These are phyloP conservation scores for Erpornis zantholeuca DNA, from an alignment of 2,113 vertebrate genomes.

Conservation along the genomic window DNA sequence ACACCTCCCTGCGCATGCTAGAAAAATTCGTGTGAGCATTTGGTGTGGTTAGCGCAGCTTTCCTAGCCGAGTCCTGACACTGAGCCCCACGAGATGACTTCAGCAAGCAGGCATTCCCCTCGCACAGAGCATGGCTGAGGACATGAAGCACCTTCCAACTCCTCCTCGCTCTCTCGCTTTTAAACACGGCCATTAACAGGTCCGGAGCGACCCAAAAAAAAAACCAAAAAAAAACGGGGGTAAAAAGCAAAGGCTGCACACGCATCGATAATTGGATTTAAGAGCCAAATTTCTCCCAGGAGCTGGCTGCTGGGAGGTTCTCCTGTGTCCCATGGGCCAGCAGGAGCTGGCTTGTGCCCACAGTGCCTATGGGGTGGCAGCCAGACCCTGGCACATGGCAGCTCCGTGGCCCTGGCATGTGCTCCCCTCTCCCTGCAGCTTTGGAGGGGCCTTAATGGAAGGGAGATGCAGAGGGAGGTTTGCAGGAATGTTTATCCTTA, in stretches of 20 bases:
- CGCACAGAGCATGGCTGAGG: background rate
- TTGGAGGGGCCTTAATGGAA: background rate
- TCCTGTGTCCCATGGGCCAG: rapidly evolving
- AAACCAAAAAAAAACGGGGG: rapidly evolving
- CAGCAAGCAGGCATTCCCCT: background rate
- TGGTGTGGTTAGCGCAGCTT: background rate
- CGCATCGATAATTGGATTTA: background rate
- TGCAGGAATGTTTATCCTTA: background rate
- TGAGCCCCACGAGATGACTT: background rate
- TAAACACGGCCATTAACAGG: background rate
- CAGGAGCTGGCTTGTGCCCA: rapidly evolving
- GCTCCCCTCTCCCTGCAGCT: background rate
- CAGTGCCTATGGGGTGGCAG: background rate
- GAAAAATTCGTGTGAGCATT: background rate
- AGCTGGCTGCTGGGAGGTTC: background rate
- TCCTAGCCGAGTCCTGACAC: background rate
- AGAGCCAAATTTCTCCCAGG: background rate
- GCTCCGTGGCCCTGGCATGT: background rate
- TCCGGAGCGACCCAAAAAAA: background rate
- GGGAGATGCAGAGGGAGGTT: background rate
- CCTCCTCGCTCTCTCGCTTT: background rate
- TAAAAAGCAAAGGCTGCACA: background rate
- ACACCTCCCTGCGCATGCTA: background rate
- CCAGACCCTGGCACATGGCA: rapidly evolving
- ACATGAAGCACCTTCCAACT: background rate